Evolutionary conservation across 2,888 invertebrate species (phyloP).

Genomic region (Elysia crispata): DNA sequence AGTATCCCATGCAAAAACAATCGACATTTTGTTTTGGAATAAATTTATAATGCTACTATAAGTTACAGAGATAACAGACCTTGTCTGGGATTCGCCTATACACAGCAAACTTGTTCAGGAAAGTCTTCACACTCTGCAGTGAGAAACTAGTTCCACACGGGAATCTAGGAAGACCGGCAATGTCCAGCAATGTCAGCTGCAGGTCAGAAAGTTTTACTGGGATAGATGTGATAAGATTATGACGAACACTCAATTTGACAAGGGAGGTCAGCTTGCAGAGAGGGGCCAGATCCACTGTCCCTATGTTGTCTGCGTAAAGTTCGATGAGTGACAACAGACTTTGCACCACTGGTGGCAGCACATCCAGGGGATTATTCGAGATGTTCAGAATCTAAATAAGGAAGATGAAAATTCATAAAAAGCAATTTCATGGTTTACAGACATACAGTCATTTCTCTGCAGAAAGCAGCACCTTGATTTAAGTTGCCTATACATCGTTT

Average conservation of each 20-base stretch:
- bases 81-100: slow-evolving; percentile 25
- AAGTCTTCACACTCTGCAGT: neutral
- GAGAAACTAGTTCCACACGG: slow-evolving; percentile 45
- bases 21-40: neutral
- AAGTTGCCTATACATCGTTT: no score
- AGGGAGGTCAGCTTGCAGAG: slow-evolving; percentile 59
- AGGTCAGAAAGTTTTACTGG: slow-evolving; percentile 57
- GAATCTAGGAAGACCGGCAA: slow-evolving; percentile 67
- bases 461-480: no score
- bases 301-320: slow-evolving; percentile 63
- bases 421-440: no score
- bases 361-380: slow-evolving; percentile 62
- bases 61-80: neutral
- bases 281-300: slow-evolving; percentile 53
- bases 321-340: slow-evolving; percentile 55
- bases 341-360: slow-evolving; percentile 54
- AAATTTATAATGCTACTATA: neutral
- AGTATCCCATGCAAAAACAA: neutral
- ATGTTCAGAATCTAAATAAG: slow-evolving; percentile 59
- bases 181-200: slow-evolving; percentile 58
- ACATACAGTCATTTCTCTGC: no score
- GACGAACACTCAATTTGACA: slow-evolving; percentile 55
- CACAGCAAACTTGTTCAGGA: slow-evolving; percentile 36
- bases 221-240: slow-evolving; percentile 54
- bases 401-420: no score